These are phyloP conservation scores for Anguilla obscura DNA, from an alignment of 2,797 vertebrate species.

Conservation along the genomic window DNA sequence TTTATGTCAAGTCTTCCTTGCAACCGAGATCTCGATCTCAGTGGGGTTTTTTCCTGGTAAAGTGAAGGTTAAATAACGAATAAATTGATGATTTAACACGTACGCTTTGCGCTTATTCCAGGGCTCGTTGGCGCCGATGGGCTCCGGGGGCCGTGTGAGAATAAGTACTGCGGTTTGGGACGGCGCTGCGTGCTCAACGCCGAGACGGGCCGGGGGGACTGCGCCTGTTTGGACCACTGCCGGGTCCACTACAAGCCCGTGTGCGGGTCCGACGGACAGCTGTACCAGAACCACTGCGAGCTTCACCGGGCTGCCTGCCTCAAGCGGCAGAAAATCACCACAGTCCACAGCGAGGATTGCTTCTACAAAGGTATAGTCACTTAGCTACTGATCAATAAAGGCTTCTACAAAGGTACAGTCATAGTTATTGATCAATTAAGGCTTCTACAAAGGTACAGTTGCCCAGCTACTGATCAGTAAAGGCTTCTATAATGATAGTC, in stretches of 20 bases:
- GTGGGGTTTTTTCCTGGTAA: too few relatives aligned
- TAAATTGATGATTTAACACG: not conserved
- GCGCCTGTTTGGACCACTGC: conserved; percentile 87
- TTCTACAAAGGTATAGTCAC: conserved; percentile 90
- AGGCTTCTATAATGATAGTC: not conserved
- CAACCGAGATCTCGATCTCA: too few relatives aligned
- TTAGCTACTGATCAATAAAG: not conserved
- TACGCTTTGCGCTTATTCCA: conserved; percentile 46
- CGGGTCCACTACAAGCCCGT: conserved; percentile 91
- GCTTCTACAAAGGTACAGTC: not conserved
- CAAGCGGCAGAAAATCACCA: conserved; percentile 82
- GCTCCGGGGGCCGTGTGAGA: conserved; percentile 78
- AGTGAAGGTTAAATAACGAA: too few relatives aligned
- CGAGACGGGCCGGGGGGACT: conserved; percentile 80
- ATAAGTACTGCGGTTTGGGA: conserved; percentile 93
- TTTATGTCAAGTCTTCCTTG: too few relatives aligned
- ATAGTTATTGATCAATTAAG: not conserved
- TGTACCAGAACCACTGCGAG: conserved; percentile 96
- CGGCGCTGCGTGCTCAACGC: conserved; percentile 82
- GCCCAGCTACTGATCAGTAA: not conserved
- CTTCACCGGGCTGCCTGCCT: conserved; percentile 90
- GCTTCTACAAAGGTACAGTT: not conserved
- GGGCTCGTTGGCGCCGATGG: conserved; percentile 69
- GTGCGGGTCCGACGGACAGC: conserved; percentile 91
- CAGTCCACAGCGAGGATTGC: conserved; percentile 93